A percentile compares a stretch with the other conserved stretches of the same genome.
Conservation (phyloP, 2,113 vertebrate species). For the Gobio gobio region DNA sequence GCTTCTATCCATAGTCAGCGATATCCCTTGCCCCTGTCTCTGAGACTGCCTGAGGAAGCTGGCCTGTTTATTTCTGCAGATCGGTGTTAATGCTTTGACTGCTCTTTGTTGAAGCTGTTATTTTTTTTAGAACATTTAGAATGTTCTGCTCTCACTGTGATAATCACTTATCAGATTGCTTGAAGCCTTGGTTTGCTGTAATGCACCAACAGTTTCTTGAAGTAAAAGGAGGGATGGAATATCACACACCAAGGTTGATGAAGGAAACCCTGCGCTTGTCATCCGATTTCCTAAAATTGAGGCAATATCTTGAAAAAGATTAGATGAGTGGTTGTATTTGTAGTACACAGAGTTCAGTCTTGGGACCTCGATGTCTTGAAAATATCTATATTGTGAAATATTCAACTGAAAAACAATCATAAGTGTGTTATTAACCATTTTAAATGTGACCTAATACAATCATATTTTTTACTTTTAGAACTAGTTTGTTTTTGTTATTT, state of each 20-base stretch:
- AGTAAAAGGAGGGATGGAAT: neutral
- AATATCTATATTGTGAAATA: neutral
- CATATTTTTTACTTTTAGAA: neutral
- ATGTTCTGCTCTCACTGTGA: neutral
- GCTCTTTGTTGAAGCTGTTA: constrained; percentile 6
- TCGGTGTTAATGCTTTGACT: constrained; percentile 1
- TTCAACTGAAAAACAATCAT: neutral
- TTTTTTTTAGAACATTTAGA: neutral
- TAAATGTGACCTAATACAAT: neutral
- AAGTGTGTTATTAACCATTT: neutral
- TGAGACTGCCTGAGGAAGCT: constrained; percentile 8
- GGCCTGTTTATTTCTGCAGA: constrained; percentile 3
- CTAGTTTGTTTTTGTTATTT: neutral
- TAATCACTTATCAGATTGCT: constrained; percentile 5
- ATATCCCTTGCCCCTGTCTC: neutral
- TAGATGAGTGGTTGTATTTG: constrained; percentile 2
- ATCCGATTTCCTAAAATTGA: neutral
- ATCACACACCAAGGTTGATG: neutral
- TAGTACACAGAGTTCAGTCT: neutral
- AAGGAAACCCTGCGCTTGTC: neutral
- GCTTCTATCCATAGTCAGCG: neutral
- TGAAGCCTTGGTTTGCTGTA: neutral
- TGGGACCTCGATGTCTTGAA: neutral
- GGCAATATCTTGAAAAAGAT: neutral
- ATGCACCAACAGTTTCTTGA: neutral